Evolutionary conservation across 2,113 vertebrate species (phyloP).

Genomic region (Lichenostomus cassidix): DNA sequence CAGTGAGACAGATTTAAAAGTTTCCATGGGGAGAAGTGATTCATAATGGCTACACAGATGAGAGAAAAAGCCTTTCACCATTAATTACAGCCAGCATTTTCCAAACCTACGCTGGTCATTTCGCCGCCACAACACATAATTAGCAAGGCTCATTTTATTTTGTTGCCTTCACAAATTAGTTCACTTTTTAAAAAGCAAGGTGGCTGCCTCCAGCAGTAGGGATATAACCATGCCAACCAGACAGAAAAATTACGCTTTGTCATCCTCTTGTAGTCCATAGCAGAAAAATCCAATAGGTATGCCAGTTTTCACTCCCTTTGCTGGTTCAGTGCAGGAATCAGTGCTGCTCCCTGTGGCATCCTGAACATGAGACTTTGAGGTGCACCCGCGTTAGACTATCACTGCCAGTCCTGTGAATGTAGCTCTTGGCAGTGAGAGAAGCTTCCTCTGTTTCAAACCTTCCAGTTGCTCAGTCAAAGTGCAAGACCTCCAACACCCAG

Average conservation of each 20-base stretch:
- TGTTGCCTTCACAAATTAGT: neutral
- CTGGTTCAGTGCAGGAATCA: neutral
- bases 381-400: neutral
- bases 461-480: neutral
- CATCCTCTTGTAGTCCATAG: neutral
- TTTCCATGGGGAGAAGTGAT: neutral
- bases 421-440: neutral
- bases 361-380: neutral
- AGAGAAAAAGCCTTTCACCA: constrained; percentile 28
- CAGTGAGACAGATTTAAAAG: constrained; percentile 19
- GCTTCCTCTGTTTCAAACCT: neutral
- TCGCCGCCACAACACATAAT: neutral
- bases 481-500: neutral
- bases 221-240: neutral
- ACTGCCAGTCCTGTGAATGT: accelerated
- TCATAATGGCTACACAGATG: constrained; percentile 10
- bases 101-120: constrained; percentile 15
- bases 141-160: neutral
- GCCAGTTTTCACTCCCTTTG: neutral
- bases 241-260: neutral
- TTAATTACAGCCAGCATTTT: neutral
- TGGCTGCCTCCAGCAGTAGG: neutral
- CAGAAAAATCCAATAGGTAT: neutral
- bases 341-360: neutral
- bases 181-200: constrained; percentile 9